Conservation (phyloP, 2,888 invertebrate species). For the Cryptocheilus praepositus region DNA sequence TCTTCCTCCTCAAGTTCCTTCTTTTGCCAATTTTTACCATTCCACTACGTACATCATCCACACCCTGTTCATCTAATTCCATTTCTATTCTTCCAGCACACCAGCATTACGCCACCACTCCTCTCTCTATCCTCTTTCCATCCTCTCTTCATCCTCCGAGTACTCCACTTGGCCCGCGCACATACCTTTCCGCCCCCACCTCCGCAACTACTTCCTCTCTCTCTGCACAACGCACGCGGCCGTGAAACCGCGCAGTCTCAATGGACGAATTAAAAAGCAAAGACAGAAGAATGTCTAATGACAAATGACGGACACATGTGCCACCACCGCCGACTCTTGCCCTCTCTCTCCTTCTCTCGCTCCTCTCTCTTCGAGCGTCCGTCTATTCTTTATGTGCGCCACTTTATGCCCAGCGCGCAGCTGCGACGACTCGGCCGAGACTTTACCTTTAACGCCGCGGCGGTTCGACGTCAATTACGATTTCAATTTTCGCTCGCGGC, state of each 20-base stretch:
- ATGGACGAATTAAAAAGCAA: conserved; percentile 62
- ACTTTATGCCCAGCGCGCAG: conserved; percentile 9
- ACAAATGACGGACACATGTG: conserved; percentile 68
- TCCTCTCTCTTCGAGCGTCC: conserved; percentile 16
- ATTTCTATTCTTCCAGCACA: too few species aligned
- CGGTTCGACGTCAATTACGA: not conserved
- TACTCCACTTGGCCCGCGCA: too few species aligned
- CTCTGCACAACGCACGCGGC: conserved; percentile 32
- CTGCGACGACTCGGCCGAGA: too few species aligned
- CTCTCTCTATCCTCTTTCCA: conserved; percentile 19
- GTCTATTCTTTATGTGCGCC: conserved; percentile 8
- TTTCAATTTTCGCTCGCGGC: conserved; percentile 5
- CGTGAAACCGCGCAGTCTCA: conserved; percentile 47
- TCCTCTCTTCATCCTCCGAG: conserved; percentile 1
- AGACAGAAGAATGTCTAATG: conserved; percentile 64
- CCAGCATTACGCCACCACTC: too few species aligned
- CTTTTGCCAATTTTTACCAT: too few species aligned
- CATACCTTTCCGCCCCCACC: not conserved
- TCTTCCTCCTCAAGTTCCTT: conserved; percentile 30
- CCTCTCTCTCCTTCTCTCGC: conserved; percentile 15
- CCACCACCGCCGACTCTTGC: conserved; percentile 16
- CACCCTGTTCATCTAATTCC: too few species aligned
- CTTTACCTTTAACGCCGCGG: too few species aligned
- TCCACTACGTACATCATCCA: too few species aligned
- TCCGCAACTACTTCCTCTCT: not conserved